Base-by-base conservation (phyloP, 2,888 invertebrate species). In the Teleogryllus oceanicus region DNA sequence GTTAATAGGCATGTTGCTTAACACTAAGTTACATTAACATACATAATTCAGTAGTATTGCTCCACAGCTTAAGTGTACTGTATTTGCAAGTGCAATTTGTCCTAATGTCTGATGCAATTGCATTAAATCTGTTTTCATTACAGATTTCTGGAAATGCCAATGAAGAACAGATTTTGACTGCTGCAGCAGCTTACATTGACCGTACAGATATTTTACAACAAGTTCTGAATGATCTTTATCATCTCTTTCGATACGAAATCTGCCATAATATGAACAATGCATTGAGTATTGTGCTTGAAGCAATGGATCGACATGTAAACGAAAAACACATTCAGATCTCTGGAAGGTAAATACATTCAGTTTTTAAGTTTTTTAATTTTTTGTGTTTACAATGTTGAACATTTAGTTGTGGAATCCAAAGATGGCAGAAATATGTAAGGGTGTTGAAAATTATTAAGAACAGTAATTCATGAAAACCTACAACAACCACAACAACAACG, bases 291-390 rank as follows among this genome's bases (percentile, higher is more conserved):
- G 95, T 98, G 16, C 90, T 99, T 75, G 92, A 94, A 85, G 96
- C 96, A 0, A 97, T 99, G 97, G 93, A 94, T 84, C 90, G 93
- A 84, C 96, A 98, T 89, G 89, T 94, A 13, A 89, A 90, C 81
- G 95, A 97, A 84, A 94, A 94, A 85, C 94, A 96, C 84, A 95
- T 99, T 84, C 98, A 98, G 87, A 97, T 98, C 85, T 94, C 94
- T 78, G 95, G 95, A 87, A 94, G 94, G 95, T 94, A 87, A 83
- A 77, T 78, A 79, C 24, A 49, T 37, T 37, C 37, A 37, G 8
- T 37, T 37, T 37, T 37, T n/a, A n/a, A n/a, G n/a, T n/a, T n/a
- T n/a, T 37, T 37, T 8, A 8, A 37, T 37, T 37, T 5, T 8
- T 37, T 8, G 8, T 37, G 8, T 37, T 8, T 37, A 37, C 37